A percentile compares a stretch with the other conserved stretches of the same genome.
Conservation (phyloP, 35 echinoderm and acorn worm species). For the Heliocidaris tuberculata region DNA sequence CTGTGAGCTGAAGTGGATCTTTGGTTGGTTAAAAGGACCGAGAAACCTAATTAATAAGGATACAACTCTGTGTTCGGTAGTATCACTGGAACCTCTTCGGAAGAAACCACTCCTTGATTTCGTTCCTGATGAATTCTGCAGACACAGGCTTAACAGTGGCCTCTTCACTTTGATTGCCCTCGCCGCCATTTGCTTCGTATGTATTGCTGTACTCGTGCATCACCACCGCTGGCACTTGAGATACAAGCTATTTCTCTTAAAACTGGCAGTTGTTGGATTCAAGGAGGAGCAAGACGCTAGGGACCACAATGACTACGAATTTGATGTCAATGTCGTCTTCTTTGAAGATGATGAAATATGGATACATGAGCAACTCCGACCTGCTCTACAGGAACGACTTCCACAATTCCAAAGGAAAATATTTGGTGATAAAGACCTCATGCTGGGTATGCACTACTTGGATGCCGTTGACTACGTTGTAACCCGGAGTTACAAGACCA, state of each 20-base stretch:
- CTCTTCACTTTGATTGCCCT: not conserved
- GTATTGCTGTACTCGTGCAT: not conserved
- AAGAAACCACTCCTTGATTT: not conserved
- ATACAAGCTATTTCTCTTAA: slow-evolving; percentile 9
- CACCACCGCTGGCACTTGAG: slow-evolving; percentile 1
- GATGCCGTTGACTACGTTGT: not conserved
- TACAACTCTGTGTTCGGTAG: not conserved
- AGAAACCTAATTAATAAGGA: not conserved
- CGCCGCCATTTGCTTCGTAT: not conserved
- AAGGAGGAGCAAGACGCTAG: not conserved
- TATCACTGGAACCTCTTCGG: not conserved
- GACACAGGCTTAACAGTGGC: not conserved
- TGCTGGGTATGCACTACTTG: not conserved
- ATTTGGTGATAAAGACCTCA: not conserved
- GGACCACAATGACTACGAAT: not conserved
- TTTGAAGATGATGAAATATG: not conserved
- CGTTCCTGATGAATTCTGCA: not conserved
- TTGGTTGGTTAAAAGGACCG: not conserved
- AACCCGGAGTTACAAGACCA: not conserved
- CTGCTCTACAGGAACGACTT: not conserved
- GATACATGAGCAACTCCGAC: not conserved
- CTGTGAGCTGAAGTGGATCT: not conserved
- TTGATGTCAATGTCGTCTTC: slow-evolving; percentile 21
- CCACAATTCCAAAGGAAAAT: not conserved
- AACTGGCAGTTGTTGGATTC: not conserved